phyloP scores from a whole-genome alignment of 2,888 invertebrate genomes.

The Anthrax anthrax region DNA sequence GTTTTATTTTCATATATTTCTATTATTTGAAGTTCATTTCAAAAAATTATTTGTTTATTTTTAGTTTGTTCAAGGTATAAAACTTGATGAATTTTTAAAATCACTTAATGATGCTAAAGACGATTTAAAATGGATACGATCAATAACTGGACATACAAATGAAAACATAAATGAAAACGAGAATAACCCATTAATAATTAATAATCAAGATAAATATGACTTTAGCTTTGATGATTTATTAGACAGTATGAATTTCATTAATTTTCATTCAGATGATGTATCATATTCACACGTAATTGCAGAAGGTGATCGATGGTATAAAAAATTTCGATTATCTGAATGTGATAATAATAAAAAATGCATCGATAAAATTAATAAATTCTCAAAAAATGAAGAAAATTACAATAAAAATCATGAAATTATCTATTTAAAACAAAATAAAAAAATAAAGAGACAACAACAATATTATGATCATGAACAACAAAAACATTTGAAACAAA shows the following conservation, averaged over 20 bases:
- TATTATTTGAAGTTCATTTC: neutral
- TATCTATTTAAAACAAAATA: no score
- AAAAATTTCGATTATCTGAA: no score
- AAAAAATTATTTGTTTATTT: no score
- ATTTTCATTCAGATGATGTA: neutral
- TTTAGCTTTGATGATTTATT: neutral
- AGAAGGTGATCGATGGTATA: neutral
- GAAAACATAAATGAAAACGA: no score
- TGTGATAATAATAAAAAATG: no score
- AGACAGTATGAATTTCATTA: slow-evolving; percentile 2
- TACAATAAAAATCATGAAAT: no score
- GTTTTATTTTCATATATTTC: no score
- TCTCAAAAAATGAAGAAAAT: no score
- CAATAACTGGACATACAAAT: neutral
- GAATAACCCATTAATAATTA: neutral
- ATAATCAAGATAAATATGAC: neutral
- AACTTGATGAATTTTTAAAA: slow-evolving; percentile 5
- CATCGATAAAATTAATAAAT: no score
- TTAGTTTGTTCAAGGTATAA: neutral
- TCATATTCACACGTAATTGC: neutral
- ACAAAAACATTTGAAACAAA: no score
- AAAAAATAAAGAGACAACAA: no score
- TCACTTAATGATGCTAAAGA: slow-evolving; percentile 1
- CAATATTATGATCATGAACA: no score
- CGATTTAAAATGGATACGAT: slow-evolving; percentile 9